Evolutionary conservation across 2,113 vertebrate species (phyloP), one percentile per base, ranked within the genome.

Genomic region (Erythrolamprus reginae): DNA sequence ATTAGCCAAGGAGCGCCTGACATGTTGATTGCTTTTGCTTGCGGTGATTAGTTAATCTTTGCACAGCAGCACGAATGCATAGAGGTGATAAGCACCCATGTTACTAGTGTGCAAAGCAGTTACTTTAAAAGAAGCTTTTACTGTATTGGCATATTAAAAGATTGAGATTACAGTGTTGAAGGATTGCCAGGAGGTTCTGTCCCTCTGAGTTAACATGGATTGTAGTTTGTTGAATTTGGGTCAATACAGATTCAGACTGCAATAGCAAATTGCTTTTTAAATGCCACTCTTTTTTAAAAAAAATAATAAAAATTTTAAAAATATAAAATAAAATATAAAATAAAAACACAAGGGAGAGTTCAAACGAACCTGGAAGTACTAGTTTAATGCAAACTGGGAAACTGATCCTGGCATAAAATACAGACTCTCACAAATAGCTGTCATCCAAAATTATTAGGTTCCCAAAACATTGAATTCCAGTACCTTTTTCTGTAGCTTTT

Each of bases 111-210:
- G 90, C 65, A 94, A 95, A 95, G 48, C 83, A 94, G 83, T 52
- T 84, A 93, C 52, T 94, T 95, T 61, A 94, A 93, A 93, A 84
- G 87, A 92, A 65, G 91, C 88, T 94, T 93, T 77, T 77, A 77
- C 70, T 77, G 17, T 94, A 95, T 95, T 94, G 95, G 94, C 94
- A 93, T 51, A 65, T 89, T 92, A 92, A 95, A 86, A 42, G 45
- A 82, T 87, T 52, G 88, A 70, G 45, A 88, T 55, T 42, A 88
- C n/a, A n/a, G 21, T 38, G 33, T 82, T 0, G 0, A 82, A 91
- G 82, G 52, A 50, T 83, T 90, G 0, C 0, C 50, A 19, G 53
- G 84, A 89, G 15, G 50, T 47, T n/a, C 28, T 92, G 58, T 42
- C 45, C 24, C 4, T 42, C 33, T 24, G 33, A 42, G 56, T 52